Evolutionary conservation across 2,797 vertebrate species (phyloP).

Genomic region (Peromyscus nudipes): DNA sequence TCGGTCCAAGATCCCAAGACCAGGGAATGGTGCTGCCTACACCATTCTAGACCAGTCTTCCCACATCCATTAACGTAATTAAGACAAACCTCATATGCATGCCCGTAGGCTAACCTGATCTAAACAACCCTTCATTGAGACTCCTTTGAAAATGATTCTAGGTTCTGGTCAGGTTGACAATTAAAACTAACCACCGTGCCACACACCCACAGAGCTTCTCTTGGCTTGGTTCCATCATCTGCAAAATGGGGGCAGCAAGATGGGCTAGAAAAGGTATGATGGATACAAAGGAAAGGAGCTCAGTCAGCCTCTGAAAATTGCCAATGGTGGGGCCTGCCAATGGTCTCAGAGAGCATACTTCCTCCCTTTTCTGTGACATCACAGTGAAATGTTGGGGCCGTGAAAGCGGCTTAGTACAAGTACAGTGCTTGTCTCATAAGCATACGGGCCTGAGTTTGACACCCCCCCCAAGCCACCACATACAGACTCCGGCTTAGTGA

Average conservation of each 20-base stretch:
- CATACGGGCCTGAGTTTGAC: neutral
- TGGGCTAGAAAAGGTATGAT: fast-evolving
- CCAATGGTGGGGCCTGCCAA: fast-evolving
- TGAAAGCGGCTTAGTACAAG: no score
- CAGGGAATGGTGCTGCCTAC: neutral
- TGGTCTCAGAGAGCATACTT: fast-evolving
- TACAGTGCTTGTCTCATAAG: neutral
- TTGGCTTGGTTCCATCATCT: neutral
- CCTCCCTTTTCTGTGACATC: neutral
- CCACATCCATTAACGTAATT: neutral
- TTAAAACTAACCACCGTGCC: neutral
- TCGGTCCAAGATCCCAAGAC: neutral
- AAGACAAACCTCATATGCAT: neutral
- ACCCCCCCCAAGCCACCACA: neutral
- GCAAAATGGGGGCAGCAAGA: neutral
- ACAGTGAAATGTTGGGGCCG: neutral
- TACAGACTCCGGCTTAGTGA: neutral
- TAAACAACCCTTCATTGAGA: neutral
- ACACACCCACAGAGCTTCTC: neutral
- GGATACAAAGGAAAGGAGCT: neutral
- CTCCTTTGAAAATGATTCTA: neutral
- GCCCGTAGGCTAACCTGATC: neutral
- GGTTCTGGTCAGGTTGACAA: neutral
- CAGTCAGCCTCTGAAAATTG: fast-evolving
- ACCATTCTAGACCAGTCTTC: neutral